Base-by-base conservation (phyloP, 2,888 invertebrate genomes). In the Colostygia pectinataria region DNA sequence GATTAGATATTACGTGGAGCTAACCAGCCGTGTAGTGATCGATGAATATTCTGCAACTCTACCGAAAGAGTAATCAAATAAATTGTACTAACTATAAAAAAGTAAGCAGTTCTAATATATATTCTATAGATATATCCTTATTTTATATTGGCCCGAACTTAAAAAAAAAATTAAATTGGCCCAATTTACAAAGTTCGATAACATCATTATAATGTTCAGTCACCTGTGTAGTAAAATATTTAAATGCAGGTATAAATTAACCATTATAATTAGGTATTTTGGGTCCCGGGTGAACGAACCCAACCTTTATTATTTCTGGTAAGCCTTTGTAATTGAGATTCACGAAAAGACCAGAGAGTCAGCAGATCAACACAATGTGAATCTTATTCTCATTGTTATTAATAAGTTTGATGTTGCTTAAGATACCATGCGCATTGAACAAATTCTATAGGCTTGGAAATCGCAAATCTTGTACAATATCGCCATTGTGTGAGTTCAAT, bases 271-370 rank as follows among this genome's bases (percentile, higher is more conserved):
- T 23, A 1, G n/a, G 10, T 27, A 18, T 28, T 39, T 29, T 12
- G 9, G 12, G 31, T n/a, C 5, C 32, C 32, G 18, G 9, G 42
- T 43, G 20, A 43, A 43, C 18, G 33, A 25, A 33, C 27, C 7
- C 20, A 42, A 23, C 20, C 9, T 36, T 36, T n/a, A 23, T 9
- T 13, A 32, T 4, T 33, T 41, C 1, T 33, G 10, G 33, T 12
- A 29, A 4, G 9, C 18, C 10, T 36, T 36, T 41, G 40, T 41
- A 15, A 15, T 41, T 32, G 15, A 25, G 24, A 41, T 42, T 33
- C 32, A 20, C 4, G 2, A 20, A 20, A 18, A 6, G 4, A 6
- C 20, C 4, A 20, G 20, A 20, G 4, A 20, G 4, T 20, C 20
- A 20, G 20, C 4, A 20, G 6, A n/a, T n/a, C n/a, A n/a, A n/a